Evolutionary conservation across 2,113 vertebrate species (phyloP), one percentile per base, ranked within the genome.

Genomic region (Tachysurus fulvidraco): DNA sequence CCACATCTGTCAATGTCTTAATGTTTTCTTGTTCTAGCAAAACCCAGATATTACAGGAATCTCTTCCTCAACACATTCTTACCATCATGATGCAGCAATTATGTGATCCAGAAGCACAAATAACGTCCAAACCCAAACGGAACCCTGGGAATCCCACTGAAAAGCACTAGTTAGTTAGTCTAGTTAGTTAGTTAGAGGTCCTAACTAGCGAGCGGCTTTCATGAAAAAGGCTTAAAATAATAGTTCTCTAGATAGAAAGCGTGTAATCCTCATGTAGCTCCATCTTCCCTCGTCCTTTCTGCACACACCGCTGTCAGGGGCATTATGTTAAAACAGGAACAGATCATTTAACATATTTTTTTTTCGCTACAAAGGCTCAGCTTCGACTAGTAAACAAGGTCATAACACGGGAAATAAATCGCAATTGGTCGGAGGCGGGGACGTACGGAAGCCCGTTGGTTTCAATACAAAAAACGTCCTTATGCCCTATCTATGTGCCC

Each of bases 351-450:
- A 21, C 8, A 14, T 21, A 21, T 73, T 9, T 73, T 4, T 21
- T 46, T 9, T 23, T 59, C 65, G 23, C 62, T 5, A 21, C 28
- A 57, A 62, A 80, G 46, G 25, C 55, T 21, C 65, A 57, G 36
- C 54, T 52, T 81, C 77, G 83, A 74, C 87, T 85, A 88, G 87
- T 89, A 90, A 91, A 90, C 88, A 94, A 93, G 94, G 92, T 94
- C 92, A 91, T 57, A 54, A 50, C 93, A 92, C 91, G 2, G 93
- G 94, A 96, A 94, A 90, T 92, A 93, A 86, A 92, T 91, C 19
- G 30, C 52, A 6, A 76, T 10, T 21, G n/a, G 2, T 0, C 83
- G 9, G 62, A 46, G 92, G 92, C 90, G n/a, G 86, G 57, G 8
- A 44, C 41, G 86, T 93, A 94, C 93, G 94, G 94, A 94, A 94